These are phyloP conservation scores for Leptinotarsa undecemlineata DNA, from an alignment of 1,140 invertebrate genomes.

Conservation along the genomic window DNA sequence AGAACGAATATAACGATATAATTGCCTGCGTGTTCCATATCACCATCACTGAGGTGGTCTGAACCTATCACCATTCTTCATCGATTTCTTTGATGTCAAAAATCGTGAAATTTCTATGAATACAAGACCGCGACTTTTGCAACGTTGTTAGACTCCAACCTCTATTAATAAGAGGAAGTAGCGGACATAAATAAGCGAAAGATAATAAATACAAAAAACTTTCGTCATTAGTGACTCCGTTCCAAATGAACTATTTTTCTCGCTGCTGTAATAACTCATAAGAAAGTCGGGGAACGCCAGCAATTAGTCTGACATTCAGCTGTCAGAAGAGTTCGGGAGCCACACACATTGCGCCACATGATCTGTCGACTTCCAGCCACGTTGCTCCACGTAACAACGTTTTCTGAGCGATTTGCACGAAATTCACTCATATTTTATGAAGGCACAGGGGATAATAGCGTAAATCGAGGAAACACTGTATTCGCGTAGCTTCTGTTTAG, in stretches of 20 bases:
- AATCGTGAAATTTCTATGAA: not conserved
- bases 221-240: conserved; percentile 19
- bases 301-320: conserved; percentile 33
- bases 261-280: conserved; percentile 22
- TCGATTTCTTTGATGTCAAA: conserved; percentile 9
- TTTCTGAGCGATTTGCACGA: not conserved
- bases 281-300: conserved; percentile 19
- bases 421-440: conserved; percentile 3
- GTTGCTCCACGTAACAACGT: not conserved
- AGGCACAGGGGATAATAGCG: not conserved
- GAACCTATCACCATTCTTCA: not conserved
- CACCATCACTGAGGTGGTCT: conserved; percentile 2
- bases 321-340: conserved; percentile 26
- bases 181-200: conserved; percentile 9
- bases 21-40: not conserved
- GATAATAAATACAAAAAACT: conserved; percentile 25
- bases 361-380: not conserved
- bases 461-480: conserved; percentile 1
- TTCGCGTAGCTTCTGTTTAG: not conserved
- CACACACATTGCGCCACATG: conserved; percentile 29
- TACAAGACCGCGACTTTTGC: conserved; percentile 2
- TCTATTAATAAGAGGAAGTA: conserved; percentile 24
- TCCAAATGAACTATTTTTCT: conserved; percentile 29
- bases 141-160: not conserved
- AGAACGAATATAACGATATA: not conserved